Evolutionary conservation across 2,888 invertebrate species (phyloP).

Genomic region (Cosmopolites sordidus): DNA sequence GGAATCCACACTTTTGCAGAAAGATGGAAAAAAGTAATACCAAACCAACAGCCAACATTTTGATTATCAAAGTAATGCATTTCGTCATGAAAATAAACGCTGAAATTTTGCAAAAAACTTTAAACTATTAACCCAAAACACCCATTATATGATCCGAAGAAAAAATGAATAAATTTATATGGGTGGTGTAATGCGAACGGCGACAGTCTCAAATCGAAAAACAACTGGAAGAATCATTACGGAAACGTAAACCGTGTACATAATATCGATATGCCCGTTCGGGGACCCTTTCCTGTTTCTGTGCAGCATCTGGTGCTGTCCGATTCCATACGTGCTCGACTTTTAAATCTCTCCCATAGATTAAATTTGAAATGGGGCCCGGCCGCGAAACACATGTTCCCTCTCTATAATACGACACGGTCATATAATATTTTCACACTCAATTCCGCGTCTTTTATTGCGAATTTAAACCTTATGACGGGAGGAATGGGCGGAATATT

Average conservation of each 20-base stretch:
- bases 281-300: conserved; percentile 15
- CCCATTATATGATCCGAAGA: too few relatives aligned
- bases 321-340: conserved; percentile 28
- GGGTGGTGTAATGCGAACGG: too few relatives aligned
- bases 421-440: conserved; percentile 27
- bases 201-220: conserved; percentile 14
- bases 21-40: too few relatives aligned
- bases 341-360: conserved; percentile 27
- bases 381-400: conserved; percentile 21
- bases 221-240: conserved; percentile 23
- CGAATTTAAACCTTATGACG: conserved; percentile 29
- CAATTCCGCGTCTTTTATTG: conserved; percentile 25
- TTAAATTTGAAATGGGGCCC: conserved; percentile 20
- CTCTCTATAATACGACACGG: conserved; percentile 23
- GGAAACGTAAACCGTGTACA: conserved; percentile 27
- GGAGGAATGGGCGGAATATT: conserved; percentile 8
- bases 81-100: too few relatives aligned
- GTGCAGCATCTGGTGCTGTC: conserved; percentile 25
- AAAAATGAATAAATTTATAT: too few relatives aligned
- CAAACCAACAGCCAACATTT: too few relatives aligned
- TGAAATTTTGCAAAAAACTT: too few relatives aligned
- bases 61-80: too few relatives aligned
- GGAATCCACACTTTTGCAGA: too few relatives aligned
- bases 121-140: too few relatives aligned
- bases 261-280: conserved; percentile 26